Evolutionary conservation across 1,140 invertebrate species (phyloP), one percentile per base, ranked within the genome.

Genomic region (Nephotettix cincticeps): DNA sequence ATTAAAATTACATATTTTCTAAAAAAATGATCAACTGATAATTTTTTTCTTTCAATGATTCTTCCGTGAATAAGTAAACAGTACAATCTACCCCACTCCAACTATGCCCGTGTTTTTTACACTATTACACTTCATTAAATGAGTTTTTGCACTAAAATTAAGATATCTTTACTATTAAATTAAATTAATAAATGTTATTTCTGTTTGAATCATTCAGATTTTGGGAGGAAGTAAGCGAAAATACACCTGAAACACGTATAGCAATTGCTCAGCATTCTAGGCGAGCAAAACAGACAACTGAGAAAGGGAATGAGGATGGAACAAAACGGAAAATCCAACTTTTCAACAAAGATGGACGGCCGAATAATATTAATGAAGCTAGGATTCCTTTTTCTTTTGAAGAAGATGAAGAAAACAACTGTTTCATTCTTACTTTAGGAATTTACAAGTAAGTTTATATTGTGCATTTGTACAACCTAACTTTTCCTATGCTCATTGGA

Each of bases 331-430:
- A 78, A 30, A 79, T 84, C 28, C 88, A 84, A 75, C 77, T 95
- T 9, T 93, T 93, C 78, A 85, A 83, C 43, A 79, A 87, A 1
- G 88, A 93, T 74, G 95, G 95, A 17, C 84, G 87, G 76, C 90
- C 94, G 0, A 89, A 92, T 56, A 97, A 97, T 80, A 81, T 96
- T 0, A 98, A 98, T 83, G 89, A 95, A 82, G 82, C 90, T 4
- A 94, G 93, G 82, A 79, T 97, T 9, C 79, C 87, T 11, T 97
- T 97, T 78, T 83, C 76, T 11, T 86, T 97, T 56, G 84, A 83
- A 72, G 89, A 92, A 58, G 84, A 89, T 74, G 86, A 89, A 47
- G 81, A 86, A 74, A 80, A 81, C 0, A 82, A 86, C 51, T 81
- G 84, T 71, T 84, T 89, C 64, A 77, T 86, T 14, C 79, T 96